Percentiles rank a stretch among this genome's conserved stretches.
Conservation (phyloP, 2,113 vertebrate genomes). For the Harpagus bidentatus region DNA sequence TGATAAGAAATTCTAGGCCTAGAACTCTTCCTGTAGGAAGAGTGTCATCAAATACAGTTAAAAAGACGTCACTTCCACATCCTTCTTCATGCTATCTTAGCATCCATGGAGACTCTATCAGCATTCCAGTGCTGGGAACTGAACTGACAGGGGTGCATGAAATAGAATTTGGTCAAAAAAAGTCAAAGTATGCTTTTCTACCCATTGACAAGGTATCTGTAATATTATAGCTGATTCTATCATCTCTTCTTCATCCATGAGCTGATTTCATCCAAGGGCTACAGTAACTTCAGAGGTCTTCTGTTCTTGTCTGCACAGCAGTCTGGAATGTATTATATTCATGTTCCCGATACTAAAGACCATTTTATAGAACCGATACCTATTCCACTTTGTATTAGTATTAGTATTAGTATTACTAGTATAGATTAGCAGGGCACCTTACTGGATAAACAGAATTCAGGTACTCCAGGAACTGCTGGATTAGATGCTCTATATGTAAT, state of each 20-base stretch:
- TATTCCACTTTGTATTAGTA: neutral
- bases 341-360: neutral
- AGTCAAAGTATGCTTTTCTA: neutral
- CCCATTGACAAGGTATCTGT: neutral
- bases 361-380: neutral
- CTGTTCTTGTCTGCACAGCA: neutral
- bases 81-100: neutral
- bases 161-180: neutral
- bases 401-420: neutral
- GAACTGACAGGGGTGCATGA: neutral
- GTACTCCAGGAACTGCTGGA: neutral
- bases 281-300: neutral
- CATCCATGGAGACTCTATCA: neutral
- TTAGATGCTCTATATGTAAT: neutral
- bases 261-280: neutral
- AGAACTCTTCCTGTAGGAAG: neutral
- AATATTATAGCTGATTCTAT: neutral
- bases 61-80: neutral
- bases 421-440: neutral
- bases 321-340: neutral
- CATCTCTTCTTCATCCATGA: neutral
- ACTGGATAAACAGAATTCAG: neutral
- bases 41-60: neutral
- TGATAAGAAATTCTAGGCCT: neutral
- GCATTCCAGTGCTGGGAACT: neutral